Evolutionary conservation across 2,113 vertebrate species (phyloP), one percentile per base, ranked within the genome.

Genomic region (Solea solea): DNA sequence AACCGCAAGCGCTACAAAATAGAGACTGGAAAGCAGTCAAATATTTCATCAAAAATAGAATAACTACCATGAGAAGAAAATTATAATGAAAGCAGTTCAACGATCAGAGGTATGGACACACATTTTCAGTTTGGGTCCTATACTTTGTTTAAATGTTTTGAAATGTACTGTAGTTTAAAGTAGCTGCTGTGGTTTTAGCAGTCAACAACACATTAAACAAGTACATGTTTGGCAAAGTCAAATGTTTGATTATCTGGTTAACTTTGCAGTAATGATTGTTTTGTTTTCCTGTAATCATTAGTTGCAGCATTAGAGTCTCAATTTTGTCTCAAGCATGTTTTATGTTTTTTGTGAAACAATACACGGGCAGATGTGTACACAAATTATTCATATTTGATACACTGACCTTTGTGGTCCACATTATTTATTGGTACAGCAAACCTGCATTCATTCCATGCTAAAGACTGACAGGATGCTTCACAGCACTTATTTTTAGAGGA

Each of bases 11-110:
- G 5, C 52, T 67, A 7, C 21, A 42, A 45, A 7, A 45, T 14
- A 67, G 52, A 46, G 64, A 67, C 41, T 55, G 64, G 64, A 67
- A 55, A 67, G 51, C 52, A 28, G 64, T 67, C 2, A 67, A 67
- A 34, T 67, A 67, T 27, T 67, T 28, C 5, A 25, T 67, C 8
- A 45, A 67, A 55, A 55, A 55, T 34, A 21, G 51, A 21, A 55
- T 67, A n/a, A 55, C 64, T 6, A 4, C 51, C 25, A 13, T 66
- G 40, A 66, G 64, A 52, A 66, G 50, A 65, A 65, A 53, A 53
- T n/a, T 16, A 9, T 7, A 21, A 51, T 51, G 50, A 51, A 10
- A 51, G 16, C 16, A 21, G n/a, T 51, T 21, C n/a, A 51, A 7
- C 21, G n/a, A 51, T 51, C 49, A 51, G 49, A 51, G 2, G 49